Conservation (phyloP, 2,888 invertebrate genomes). For the Synanthedon vespiformis region DNA sequence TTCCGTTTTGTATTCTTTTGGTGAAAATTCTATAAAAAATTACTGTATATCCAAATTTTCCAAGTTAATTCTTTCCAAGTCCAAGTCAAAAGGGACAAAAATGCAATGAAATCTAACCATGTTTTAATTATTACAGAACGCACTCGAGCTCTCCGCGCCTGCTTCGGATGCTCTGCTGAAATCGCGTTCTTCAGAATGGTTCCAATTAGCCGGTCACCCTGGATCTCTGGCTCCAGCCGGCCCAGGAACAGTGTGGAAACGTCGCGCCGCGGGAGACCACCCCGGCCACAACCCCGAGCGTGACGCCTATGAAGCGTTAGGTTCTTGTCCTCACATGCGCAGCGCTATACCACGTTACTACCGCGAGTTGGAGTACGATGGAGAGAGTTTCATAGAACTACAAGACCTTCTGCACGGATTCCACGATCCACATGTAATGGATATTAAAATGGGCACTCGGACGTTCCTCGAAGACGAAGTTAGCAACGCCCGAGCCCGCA, state of each 20-base stretch:
- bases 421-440: slow-evolving; percentile 93
- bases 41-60: too few species aligned
- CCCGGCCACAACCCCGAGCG: slow-evolving; percentile 80
- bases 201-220: slow-evolving; percentile 93
- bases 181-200: slow-evolving; percentile 80
- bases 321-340: slow-evolving; percentile 77
- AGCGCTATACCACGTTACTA: slow-evolving; percentile 87
- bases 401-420: slow-evolving; percentile 94
- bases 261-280: slow-evolving; percentile 79
- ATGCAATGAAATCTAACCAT: background rate
- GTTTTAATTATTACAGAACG: slow-evolving; percentile 77
- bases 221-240: slow-evolving; percentile 94
- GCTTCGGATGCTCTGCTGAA: slow-evolving; percentile 88
- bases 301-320: slow-evolving; percentile 82
- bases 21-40: too few species aligned
- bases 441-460: slow-evolving; percentile 96
- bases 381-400: slow-evolving; percentile 91
- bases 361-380: slow-evolving; percentile 82
- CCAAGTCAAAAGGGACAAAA: background rate
- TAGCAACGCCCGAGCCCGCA: slow-evolving; percentile 83
- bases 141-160: slow-evolving; percentile 89
- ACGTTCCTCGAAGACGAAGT: slow-evolving; percentile 97
- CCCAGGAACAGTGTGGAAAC: slow-evolving; percentile 94
- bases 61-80: slow-evolving; percentile 2
- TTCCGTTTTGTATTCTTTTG: too few species aligned